Base-by-base conservation (phyloP, 2,113 vertebrate species). In the Lipotes vexillifer region DNA sequence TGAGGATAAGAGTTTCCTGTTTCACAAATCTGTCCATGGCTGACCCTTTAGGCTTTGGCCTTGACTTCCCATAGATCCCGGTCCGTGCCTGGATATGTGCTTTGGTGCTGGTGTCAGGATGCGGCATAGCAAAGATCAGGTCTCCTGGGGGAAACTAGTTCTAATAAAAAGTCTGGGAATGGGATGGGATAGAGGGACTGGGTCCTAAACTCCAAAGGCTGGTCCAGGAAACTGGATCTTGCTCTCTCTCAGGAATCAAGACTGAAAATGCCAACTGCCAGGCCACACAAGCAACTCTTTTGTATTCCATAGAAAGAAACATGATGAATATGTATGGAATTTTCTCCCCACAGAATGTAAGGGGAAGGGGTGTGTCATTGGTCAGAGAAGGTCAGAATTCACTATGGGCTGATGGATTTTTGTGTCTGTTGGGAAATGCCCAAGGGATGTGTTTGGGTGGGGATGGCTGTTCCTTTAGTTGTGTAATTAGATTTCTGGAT, bases 311-410 rank as follows among this genome's bases (percentile, higher is more conserved):
- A 15, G 66, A 87, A 83, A 92, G 93, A 81, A 94, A 93, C 20
- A 69, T 14, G 38, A 41, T 88, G 90, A 84, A 41, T 49, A 86
- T 59, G 68, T 84, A 80, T 52, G 96, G 96, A 84, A 94, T 96
- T 95, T 88, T 95, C 88, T 84, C 69, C 25, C 36, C 4, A 0
- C 7, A 81, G 94, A 90, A 86, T 82, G 85, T 57, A 29, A 94
- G 71, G 69, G 84, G 74, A 77, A 57, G 69, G 89, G 88, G 52
- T 29, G 71, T 84, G 69, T 59, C 93, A 57, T 8, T 72, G 84
- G 90, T 77, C 84, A 90, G 80, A 83, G 71, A 36, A 92, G 94
- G 97, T 96, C 94, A 85, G 93, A 81, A 84, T 84, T 57, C 65
- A 44, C 90, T 80, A 21, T 6, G 33, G 59, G 55, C 57, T 90